phyloP scores from a whole-genome alignment of 2,113 vertebrate genomes.

The Prunella fulvescens region DNA sequence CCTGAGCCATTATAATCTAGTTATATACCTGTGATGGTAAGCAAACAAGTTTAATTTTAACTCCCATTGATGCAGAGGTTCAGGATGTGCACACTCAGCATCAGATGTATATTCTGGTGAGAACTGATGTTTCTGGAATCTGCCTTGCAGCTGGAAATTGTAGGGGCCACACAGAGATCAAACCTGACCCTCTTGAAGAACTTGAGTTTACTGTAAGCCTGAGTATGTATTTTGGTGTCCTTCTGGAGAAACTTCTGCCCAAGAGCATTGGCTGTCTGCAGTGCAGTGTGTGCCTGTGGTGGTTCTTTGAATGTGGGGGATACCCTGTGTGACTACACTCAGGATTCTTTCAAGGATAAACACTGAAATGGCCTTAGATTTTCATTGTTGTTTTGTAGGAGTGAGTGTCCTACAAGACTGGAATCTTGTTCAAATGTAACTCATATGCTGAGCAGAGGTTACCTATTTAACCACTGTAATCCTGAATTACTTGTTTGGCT shows the following conservation, averaged over 20 bases:
- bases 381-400: neutral
- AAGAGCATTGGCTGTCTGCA: neutral
- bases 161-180: neutral
- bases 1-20: neutral
- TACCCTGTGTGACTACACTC: neutral
- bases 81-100: neutral
- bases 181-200: neutral
- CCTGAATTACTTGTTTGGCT: neutral
- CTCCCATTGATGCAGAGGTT: neutral
- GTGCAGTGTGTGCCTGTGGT: accelerated
- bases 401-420: neutral
- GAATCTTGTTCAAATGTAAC: neutral
- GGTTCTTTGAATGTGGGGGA: neutral
- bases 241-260: neutral
- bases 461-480: neutral
- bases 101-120: neutral
- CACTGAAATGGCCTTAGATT: neutral
- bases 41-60: neutral
- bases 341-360: neutral
- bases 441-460: neutral
- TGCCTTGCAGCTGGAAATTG: neutral
- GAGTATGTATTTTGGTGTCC: neutral
- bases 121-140: neutral
- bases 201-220: neutral
- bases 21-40: neutral